Base-by-base conservation (phyloP, 2,888 invertebrate genomes). In the Holacanthella duospinosa region DNA sequence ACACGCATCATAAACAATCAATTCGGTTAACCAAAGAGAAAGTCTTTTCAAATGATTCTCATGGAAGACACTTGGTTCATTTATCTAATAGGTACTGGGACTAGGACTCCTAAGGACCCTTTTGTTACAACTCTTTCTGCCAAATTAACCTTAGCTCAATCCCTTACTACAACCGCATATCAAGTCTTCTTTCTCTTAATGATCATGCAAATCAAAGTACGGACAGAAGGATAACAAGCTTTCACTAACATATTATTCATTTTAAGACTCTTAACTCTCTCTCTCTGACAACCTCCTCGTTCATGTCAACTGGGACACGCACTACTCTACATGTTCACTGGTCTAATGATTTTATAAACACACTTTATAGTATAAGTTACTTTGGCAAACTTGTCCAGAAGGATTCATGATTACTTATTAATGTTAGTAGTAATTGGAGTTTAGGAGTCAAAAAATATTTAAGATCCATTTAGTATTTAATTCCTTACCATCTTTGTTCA, bases 401-500 rank as follows among this genome's bases (percentile, higher is more conserved):
- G n/a, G n/a, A n/a, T n/a, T n/a, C n/a, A n/a, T n/a, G n/a, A n/a
- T n/a, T n/a, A n/a, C n/a, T n/a, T n/a, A n/a, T n/a, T n/a, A n/a
- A n/a, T n/a, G n/a, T n/a, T n/a, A n/a, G n/a, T n/a, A n/a, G n/a
- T n/a, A n/a, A n/a, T n/a, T n/a, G n/a, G n/a, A n/a, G n/a, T n/a
- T n/a, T n/a, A n/a, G n/a, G n/a, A n/a, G n/a, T n/a, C n/a, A n/a
- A n/a, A n/a, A n/a, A n/a, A n/a, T n/a, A n/a, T n/a, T n/a, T n/a
- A n/a, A n/a, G n/a, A n/a, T n/a, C n/a, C n/a, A n/a, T n/a, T n/a
- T n/a, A n/a, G n/a, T n/a, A n/a, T n/a, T n/a, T n/a, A n/a, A n/a
- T 36, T 65, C 66, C 90, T 86, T 80, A 97, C 97, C 97, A 80
- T 99, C 97, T 82, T 97, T 99, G 80, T 99, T 99, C 99, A 99